Base-by-base conservation (phyloP, 1,140 invertebrate species). In the Tetramorium alpestre region DNA sequence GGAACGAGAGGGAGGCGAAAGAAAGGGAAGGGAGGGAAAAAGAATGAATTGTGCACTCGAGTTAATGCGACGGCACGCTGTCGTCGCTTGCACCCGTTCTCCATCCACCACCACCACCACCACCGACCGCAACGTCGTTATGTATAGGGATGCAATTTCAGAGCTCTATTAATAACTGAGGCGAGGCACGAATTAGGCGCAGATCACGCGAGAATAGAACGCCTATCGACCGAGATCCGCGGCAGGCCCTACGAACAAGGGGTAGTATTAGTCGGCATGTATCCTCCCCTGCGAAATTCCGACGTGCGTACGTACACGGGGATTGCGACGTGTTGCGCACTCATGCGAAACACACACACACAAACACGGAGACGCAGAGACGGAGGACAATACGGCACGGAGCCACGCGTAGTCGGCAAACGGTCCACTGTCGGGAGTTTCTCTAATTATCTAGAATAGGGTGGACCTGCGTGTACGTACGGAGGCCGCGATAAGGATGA, bases 131-230 rank as follows among this genome's bases (percentile, higher is more conserved):
- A 49, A 78, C 77, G 75, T 75, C 72, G 75, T 51, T 49, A 62
- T 22, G 65, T 28, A 44, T 49, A 38, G 67, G 51, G 54, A 60
- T 84, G 69, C 80, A 73, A 75, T 75, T 84, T 54, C 54, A 22
- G 25, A 18, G 69, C 25, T 84, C 80, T 84, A 84, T 84, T 75
- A 84, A 84, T 84, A 84, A 84, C 69, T 49, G 54, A 84, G 80
- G 80, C 69, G 56, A 84, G 80, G 80, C 80, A 84, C 80, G 69
- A 84, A 84, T 84, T 73, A 73, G 56, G 80, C 49, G 80, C 80
- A 60, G 80, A 84, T 84, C 80, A 84, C 80, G 80, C 80, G 69
- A 84, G 69, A 84, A 84, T 84, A 84, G 80, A 84, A 73, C 7
- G 18, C 7, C 65, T 82, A 82, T 82, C 80, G 80, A 84, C 69